These are phyloP conservation scores for Magallana gigas DNA, from an alignment of 1,140 invertebrate species.

Conservation along the genomic window DNA sequence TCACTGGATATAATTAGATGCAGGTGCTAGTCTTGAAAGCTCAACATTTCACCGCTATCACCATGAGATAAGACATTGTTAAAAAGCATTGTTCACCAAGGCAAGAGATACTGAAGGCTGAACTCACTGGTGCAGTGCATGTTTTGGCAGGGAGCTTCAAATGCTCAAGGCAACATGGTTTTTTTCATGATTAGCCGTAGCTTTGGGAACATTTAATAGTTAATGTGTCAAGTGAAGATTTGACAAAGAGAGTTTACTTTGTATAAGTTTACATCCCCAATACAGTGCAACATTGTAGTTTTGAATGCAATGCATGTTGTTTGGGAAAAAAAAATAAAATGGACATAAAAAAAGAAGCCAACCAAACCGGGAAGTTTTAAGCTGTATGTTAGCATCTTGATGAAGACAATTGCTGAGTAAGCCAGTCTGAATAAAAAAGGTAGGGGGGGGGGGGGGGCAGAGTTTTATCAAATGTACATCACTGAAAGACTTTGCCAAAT, in stretches of 20 bases:
- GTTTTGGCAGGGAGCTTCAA: not conserved
- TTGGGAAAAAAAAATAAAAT: too few relatives aligned
- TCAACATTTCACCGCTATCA: not conserved
- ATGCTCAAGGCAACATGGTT: not conserved
- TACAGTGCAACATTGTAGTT: not conserved
- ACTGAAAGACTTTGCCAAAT: too few relatives aligned
- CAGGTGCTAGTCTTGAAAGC: constrained; percentile 30
- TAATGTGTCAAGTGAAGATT: not conserved
- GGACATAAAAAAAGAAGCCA: too few relatives aligned
- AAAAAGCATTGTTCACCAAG: constrained; percentile 23
- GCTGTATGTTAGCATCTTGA: too few relatives aligned
- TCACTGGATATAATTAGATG: not conserved
- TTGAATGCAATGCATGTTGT: too few relatives aligned
- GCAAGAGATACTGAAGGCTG: constrained; percentile 2
- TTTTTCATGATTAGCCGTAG: not conserved
- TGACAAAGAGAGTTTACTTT: not conserved
- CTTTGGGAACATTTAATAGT: not conserved
- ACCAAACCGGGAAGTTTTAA: too few relatives aligned
- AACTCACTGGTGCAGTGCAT: constrained; percentile 26
- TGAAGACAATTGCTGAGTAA: too few relatives aligned
- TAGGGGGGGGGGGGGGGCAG: too few relatives aligned
- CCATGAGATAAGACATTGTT: constrained; percentile 19
- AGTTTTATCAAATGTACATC: too few relatives aligned
- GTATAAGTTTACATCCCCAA: not conserved
- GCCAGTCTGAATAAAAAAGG: too few relatives aligned